Conservation (phyloP, 2,113 vertebrate species). For the Platysternon megacephalum region DNA sequence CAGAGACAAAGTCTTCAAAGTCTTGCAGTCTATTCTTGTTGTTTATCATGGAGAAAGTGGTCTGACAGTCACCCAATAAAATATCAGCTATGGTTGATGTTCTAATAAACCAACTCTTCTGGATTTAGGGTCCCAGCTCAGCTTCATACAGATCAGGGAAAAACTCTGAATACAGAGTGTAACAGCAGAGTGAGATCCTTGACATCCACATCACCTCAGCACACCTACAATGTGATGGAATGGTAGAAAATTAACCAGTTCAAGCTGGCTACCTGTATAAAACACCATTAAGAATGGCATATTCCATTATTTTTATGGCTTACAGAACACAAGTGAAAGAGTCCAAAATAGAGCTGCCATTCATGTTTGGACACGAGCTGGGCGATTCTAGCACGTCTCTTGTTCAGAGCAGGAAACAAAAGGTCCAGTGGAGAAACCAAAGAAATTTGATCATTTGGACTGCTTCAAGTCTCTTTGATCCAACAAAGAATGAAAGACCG, state of each 20-base stretch:
- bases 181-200: neutral
- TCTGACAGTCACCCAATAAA: neutral
- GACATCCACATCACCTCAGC: neutral
- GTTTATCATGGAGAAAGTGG: neutral
- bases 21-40: neutral
- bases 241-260: neutral
- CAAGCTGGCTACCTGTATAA: neutral
- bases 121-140: neutral
- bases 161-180: neutral
- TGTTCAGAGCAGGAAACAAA: constrained; percentile 7
- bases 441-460: neutral
- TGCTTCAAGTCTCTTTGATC: constrained; percentile 5
- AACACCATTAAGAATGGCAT: neutral
- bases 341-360: neutral
- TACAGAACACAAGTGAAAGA: neutral
- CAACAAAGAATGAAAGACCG: neutral
- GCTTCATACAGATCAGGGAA: neutral
- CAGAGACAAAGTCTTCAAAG: neutral
- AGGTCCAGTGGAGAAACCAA: neutral
- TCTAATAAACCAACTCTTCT: neutral
- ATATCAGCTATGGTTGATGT: neutral
- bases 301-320: neutral
- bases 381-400: neutral
- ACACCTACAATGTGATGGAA: neutral
- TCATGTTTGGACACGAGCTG: neutral